Evolutionary conservation across 2,113 vertebrate genomes (phyloP).

Genomic region (Pardalotus punctatus): DNA sequence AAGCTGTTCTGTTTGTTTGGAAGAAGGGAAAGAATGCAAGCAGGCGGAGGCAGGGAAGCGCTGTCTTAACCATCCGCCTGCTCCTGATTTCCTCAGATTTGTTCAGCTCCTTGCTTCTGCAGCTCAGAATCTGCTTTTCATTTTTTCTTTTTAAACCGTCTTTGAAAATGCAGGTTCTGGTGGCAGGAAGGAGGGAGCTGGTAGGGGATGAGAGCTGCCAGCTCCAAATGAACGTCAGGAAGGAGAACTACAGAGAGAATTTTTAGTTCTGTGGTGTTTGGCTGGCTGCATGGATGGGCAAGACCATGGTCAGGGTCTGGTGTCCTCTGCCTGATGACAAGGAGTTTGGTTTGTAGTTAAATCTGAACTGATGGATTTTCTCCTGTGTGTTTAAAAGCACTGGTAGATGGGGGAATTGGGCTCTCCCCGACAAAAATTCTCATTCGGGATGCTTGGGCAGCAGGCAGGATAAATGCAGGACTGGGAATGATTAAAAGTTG

Average conservation of each 20-base stretch:
- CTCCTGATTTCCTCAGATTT: background rate
- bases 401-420: background rate
- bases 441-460: background rate
- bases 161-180: background rate
- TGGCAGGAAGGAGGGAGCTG: background rate
- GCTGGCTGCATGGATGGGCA: fast-evolving
- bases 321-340: background rate
- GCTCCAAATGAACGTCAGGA: background rate
- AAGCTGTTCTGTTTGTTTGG: conserved; percentile 66
- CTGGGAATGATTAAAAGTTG: background rate
- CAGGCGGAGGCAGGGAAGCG: background rate
- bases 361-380: background rate
- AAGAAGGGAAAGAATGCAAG: background rate
- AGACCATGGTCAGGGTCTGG: background rate
- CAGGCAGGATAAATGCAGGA: background rate
- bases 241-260: background rate
- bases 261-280: background rate
- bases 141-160: background rate
- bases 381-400: background rate
- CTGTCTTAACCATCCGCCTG: background rate
- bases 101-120: background rate
- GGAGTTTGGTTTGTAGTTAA: background rate
- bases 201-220: background rate
- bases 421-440: background rate
- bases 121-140: conserved; percentile 18